Conservation (phyloP, 1,140 invertebrate genomes). For the Chrysomallon squamiferum region DNA sequence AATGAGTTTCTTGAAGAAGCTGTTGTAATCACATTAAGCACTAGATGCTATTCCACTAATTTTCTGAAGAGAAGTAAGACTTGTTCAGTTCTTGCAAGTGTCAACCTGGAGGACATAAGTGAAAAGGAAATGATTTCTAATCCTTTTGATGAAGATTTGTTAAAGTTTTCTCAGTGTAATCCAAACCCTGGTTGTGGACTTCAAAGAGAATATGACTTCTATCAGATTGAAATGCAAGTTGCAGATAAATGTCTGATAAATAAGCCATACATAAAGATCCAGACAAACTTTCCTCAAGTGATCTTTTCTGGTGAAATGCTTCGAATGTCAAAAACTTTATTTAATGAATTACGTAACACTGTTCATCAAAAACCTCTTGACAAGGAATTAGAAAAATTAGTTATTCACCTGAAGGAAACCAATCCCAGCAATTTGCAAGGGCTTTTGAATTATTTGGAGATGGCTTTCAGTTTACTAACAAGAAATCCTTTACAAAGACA, state of each 20-base stretch:
- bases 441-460: conserved; percentile 4
- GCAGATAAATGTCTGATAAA: neutral
- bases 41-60: neutral
- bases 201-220: neutral
- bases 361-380: neutral
- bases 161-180: neutral
- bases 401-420: neutral
- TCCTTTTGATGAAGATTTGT: neutral
- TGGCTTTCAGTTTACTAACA: conserved; percentile 1
- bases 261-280: neutral
- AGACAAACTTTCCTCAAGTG: neutral
- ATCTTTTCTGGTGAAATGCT: neutral
- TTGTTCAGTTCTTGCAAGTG: neutral
- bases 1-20: neutral
- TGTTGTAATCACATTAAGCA: neutral
- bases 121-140: neutral
- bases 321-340: neutral
- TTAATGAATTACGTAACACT: neutral
- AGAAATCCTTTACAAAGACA: neutral
- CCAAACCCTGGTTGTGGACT: neutral
- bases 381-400: neutral
- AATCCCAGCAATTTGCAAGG: neutral
- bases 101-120: neutral
- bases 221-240: conserved; percentile 3
- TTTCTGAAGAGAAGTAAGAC: neutral